phyloP scores from a whole-genome alignment of 2,797 vertebrate species.

The Rhinichthys osculus region DNA sequence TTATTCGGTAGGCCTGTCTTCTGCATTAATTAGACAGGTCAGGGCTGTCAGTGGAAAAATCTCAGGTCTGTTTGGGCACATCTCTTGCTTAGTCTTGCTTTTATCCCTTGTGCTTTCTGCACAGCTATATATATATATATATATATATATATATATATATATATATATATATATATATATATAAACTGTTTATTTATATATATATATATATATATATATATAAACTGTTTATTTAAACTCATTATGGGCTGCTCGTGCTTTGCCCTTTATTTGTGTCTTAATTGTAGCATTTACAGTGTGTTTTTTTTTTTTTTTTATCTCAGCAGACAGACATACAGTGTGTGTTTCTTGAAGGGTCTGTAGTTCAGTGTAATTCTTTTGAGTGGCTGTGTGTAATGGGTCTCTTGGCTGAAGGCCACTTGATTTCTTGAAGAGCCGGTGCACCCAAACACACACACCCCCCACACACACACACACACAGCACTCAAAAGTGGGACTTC shows the following conservation, averaged over 20 bases:
- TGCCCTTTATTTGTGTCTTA: constrained; percentile 15
- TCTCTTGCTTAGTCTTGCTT: not conserved
- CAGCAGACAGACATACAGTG: not conserved
- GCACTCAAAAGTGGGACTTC: not conserved
- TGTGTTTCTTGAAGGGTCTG: not conserved
- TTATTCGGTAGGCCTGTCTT: not conserved
- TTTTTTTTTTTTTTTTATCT: not conserved
- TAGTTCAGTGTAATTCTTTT: constrained; percentile 21
- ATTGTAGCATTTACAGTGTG: constrained; percentile 17
- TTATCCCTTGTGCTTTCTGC: too few species aligned
- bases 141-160: too few species aligned
- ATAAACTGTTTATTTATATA: too few species aligned
- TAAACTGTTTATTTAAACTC: not conserved
- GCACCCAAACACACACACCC: not conserved
- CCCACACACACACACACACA: not conserved
- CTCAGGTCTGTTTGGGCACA: not conserved
- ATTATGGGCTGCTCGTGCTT: not conserved
- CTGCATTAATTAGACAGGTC: not conserved
- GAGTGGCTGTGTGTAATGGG: constrained; percentile 42
- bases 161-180: too few species aligned
- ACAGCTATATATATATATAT: too few species aligned
- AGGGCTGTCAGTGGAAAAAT: not conserved
- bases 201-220: too few species aligned
- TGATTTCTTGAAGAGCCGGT: constrained; percentile 28
- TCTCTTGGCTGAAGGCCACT: constrained; percentile 43